These are phyloP conservation scores for Bostrychus sinensis DNA, from an alignment of 2,113 vertebrate species.

Conservation along the genomic window DNA sequence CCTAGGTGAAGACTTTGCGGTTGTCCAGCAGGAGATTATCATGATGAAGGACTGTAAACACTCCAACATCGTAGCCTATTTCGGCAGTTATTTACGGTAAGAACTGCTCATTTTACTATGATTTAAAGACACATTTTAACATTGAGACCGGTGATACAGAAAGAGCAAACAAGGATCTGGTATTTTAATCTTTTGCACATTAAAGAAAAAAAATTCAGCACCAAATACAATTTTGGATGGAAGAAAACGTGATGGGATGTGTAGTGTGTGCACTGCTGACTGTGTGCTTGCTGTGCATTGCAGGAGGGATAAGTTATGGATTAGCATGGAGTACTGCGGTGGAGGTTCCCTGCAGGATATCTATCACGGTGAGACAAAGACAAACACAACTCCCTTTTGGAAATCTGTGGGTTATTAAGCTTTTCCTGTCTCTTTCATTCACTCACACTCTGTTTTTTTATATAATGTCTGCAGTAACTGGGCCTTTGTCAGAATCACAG, in stretches of 20 bases:
- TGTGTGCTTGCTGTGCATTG: conserved; percentile 15
- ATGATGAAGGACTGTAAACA: conserved; percentile 99
- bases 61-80: conserved; percentile 98
- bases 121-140: neutral
- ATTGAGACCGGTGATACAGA: conserved; percentile 5
- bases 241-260: neutral
- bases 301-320: conserved; percentile 98
- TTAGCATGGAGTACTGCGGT: conserved; percentile 99
- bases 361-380: conserved; percentile 87
- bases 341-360: conserved; percentile 98
- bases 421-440: neutral
- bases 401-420: neutral
- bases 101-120: conserved; percentile 17
- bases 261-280: neutral
- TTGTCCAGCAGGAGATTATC: conserved; percentile 99
- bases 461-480: conserved; percentile 84
- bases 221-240: neutral
- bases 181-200: conserved; percentile 5
- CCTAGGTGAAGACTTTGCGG: conserved; percentile 97
- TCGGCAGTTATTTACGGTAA: conserved; percentile 99
- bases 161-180: neutral
- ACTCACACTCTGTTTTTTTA: neutral
- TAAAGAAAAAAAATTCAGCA: neutral
- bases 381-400: neutral
- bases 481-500: conserved; percentile 95